Base-by-base conservation (phyloP, 2,888 invertebrate species). In the Cryptocephalus moraei region DNA sequence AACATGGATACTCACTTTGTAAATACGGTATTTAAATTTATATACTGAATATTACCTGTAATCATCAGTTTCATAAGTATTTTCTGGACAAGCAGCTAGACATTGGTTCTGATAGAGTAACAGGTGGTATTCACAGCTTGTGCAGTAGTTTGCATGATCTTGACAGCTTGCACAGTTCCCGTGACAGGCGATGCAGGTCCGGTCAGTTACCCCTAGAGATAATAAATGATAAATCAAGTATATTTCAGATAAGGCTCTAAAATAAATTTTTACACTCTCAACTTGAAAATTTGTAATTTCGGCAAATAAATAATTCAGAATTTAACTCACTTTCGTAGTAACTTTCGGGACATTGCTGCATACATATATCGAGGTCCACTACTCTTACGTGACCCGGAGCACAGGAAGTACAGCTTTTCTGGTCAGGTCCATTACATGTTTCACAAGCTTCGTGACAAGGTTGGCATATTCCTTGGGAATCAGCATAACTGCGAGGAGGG, bases 371-470 rank as follows among this genome's bases (percentile, higher is more conserved):
- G 50, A 91, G 75, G 71, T 91, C 91, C 11, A 84, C 82, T 44
- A 91, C 86, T 62, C 87, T 77, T 41, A 90, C 76, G 66, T 91
- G 88, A 41, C 86, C 87, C 4, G 88, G 86, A 0, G 88, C 85
- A 68, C 91, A 91, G 2, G 86, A 84, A 40, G 90, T 73, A 63
- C 91, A 91, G 45, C 88, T 88, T 64, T 89, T 88, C 65, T 87
- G 88, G 9, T 89, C 88, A 4, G 90, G 82, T 8, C 91, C 92
- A 22, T 86, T 87, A 62, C 92, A 93, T 11, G 87, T 90, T 65
- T 87, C 85, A 63, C 92, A 93, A 10, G 89, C 88, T 63, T 90
- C 88, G 64, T 91, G 90, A 61, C 92, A 93, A 0, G 86, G 85
- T 79, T 85, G 85, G 62, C 91, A 92, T 14, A 84, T 80, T 39